Evolutionary conservation across 2,113 vertebrate species (phyloP).

Genomic region (Thymallus thymallus): DNA sequence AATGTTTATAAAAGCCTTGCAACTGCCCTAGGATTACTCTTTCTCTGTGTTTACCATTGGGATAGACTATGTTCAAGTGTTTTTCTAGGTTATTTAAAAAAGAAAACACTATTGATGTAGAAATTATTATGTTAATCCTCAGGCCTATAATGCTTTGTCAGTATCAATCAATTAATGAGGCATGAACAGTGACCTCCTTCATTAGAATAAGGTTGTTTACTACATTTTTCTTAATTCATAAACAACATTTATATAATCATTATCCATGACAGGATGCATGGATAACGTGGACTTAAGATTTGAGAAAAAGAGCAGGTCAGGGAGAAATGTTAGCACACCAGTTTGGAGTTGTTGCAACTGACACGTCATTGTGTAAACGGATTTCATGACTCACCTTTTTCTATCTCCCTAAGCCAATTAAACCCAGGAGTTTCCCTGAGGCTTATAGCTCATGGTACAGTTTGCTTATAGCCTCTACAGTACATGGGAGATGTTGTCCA

Average conservation of each 20-base stretch:
- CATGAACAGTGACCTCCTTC: background rate
- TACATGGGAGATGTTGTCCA: slow-evolving; percentile 19
- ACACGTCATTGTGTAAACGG: slow-evolving; percentile 60
- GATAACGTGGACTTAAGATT: too few species aligned
- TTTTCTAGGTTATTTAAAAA: background rate
- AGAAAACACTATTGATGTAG: background rate
- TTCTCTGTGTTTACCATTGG: background rate
- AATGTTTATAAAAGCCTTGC: background rate
- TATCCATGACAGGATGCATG: too few species aligned
- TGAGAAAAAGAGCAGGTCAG: background rate
- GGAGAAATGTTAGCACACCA: background rate
- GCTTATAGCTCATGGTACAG: slow-evolving; percentile 55
- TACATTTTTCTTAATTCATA: background rate
- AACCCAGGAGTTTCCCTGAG: slow-evolving; percentile 56
- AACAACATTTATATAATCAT: background rate
- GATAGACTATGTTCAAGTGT: background rate
- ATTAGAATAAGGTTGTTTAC: background rate
- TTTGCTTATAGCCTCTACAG: slow-evolving; percentile 34
- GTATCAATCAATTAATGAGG: background rate
- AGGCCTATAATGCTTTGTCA: background rate
- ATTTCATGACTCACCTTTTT: slow-evolving; percentile 71
- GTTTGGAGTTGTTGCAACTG: slow-evolving; percentile 39
- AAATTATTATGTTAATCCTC: background rate
- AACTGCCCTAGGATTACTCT: background rate
- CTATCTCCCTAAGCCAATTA: slow-evolving; percentile 71